Evolutionary conservation across 2,797 vertebrate species (phyloP).

Genomic region (Astyanax mexicanus): DNA sequence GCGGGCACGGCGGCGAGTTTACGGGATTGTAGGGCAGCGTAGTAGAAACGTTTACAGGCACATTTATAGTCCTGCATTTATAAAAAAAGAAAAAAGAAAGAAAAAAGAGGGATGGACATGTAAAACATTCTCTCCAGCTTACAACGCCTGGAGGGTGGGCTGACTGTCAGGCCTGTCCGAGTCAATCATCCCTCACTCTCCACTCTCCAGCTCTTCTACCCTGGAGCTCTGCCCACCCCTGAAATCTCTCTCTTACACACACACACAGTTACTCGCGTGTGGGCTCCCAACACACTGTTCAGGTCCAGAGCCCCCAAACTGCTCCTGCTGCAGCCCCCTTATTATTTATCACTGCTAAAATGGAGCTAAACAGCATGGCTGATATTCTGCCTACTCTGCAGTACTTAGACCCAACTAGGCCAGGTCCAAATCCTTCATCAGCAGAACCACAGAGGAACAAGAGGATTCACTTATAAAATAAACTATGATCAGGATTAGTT

Average conservation of each 20-base stretch:
- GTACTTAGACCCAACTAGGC: neutral
- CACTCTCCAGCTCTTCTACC: slow-evolving; percentile 14
- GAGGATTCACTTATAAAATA: too few species aligned
- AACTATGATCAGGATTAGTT: neutral
- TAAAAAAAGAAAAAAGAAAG: too few species aligned
- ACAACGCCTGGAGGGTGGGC: slow-evolving; percentile 41
- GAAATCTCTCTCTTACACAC: slow-evolving; percentile 11
- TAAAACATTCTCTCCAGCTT: slow-evolving; percentile 22
- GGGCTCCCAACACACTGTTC: slow-evolving; percentile 25
- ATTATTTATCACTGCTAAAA: slow-evolving; percentile 50
- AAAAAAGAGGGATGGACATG: slow-evolving; percentile 27
- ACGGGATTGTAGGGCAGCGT: slow-evolving; percentile 9
- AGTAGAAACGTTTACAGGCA: slow-evolving; percentile 25
- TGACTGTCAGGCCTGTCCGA: slow-evolving; percentile 44
- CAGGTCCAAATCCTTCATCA: neutral
- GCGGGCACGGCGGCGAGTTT: neutral
- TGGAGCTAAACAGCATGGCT: slow-evolving; percentile 13
- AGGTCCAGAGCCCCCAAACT: slow-evolving; percentile 37
- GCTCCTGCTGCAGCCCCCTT: slow-evolving; percentile 40
- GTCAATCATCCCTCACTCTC: slow-evolving; percentile 52
- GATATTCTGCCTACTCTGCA: slow-evolving; percentile 24
- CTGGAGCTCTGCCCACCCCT: slow-evolving; percentile 22
- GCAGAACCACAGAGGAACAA: neutral
- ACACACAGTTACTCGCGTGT: neutral
- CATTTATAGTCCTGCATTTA: slow-evolving; percentile 22